These are phyloP conservation scores for Myotis daubentonii DNA, from an alignment of 2,797 vertebrate species.

Conservation along the genomic window DNA sequence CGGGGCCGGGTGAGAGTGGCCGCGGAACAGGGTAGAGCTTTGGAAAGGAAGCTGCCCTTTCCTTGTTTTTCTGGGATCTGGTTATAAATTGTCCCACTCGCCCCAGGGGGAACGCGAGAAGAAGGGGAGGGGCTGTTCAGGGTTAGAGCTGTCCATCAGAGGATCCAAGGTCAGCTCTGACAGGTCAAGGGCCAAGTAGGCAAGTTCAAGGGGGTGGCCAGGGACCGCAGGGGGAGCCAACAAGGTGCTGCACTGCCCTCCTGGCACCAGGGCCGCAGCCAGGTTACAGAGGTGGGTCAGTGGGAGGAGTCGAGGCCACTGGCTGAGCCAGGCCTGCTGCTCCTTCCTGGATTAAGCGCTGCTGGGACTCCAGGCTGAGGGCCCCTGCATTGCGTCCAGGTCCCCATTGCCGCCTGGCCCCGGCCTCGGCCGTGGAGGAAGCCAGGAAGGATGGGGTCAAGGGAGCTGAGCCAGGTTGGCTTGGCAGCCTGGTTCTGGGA, in stretches of 20 bases:
- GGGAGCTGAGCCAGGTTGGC: background rate
- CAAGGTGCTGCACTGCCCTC: background rate
- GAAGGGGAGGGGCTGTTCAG: background rate
- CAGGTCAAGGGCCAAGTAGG: background rate
- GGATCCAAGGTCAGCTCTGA: background rate
- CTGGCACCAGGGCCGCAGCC: background rate
- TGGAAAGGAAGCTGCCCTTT: slow-evolving; percentile 58
- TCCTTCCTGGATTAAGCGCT: background rate
- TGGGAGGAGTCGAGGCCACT: background rate
- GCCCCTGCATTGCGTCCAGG: background rate
- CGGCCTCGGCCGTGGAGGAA: background rate
- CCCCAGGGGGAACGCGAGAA: background rate
- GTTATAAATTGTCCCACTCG: background rate
- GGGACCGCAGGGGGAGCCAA: background rate
- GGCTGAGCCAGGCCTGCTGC: background rate
- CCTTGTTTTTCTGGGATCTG: background rate
- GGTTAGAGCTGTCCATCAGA: background rate
- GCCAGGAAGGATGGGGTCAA: background rate
- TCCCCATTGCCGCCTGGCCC: background rate
- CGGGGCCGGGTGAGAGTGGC: background rate
- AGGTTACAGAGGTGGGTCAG: rapidly evolving
- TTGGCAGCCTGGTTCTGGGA: background rate
- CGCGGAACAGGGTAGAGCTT: background rate
- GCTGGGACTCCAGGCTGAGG: background rate
- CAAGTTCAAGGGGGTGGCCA: slow-evolving; percentile 61